Evolutionary conservation across 2,797 vertebrate genomes (phyloP), one percentile per base, ranked within the genome.

Genomic region (Cirrhinus mrigala): DNA sequence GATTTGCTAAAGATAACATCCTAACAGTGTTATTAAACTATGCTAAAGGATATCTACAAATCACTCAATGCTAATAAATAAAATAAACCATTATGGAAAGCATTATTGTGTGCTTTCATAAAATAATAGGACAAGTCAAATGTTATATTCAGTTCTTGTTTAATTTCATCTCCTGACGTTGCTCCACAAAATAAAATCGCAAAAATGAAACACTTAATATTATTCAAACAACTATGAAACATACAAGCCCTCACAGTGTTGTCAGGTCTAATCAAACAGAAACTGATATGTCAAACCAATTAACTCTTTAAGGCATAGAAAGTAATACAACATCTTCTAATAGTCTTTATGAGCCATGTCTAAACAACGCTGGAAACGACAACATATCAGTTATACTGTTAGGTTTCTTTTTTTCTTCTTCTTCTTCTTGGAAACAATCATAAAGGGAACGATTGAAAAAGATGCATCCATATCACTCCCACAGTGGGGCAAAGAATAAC

Each of bases 301-400:
- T 77, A 68, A 89, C 82, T 89, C 92, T 90, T 92, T 93, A 94
- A 94, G 94, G 95, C 94, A 95, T 85, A 90, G 78, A 90, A 92
- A 88, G 90, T 79, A 88, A 82, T 86, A 85, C 76, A 85, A 85
- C 80, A 82, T 85, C 82, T 77, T 90, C 84, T 85, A 88, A 89
- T 89, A 83, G 68, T 82, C 79, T 82, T 83, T 84, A 88, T 64
- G 83, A 89, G 81, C 64, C 81, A 83, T 85, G 68, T 90, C 68
- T 93, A 85, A 87, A 66, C 73, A 91, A 91, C 87, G 91, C 44
- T 22, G 87, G 90, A 80, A 74, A 89, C n/a, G n/a, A 82, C 75
- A 52, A 81, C 54, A 80, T 88, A 82, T 91, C 85, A 71, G 54
- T 85, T 90, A 91, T 91, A 90, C 87, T 81, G 89, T 89, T 83